A percentile compares a stretch with the other conserved stretches of the same genome.
Conservation (phyloP, 2,797 vertebrate genomes). For the Perodicticus potto region DNA sequence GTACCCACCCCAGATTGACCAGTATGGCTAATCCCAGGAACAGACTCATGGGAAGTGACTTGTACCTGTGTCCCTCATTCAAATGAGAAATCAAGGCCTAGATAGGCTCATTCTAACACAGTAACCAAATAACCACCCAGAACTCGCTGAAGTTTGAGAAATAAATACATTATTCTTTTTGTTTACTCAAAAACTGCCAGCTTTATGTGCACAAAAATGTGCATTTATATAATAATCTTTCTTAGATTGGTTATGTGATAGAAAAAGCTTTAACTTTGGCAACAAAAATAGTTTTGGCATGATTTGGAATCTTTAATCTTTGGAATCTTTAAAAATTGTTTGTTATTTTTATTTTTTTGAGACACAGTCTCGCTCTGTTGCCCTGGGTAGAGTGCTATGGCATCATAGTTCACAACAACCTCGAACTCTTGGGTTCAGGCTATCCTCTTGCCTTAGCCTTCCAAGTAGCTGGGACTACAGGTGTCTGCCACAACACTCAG, state of each 20-base stretch:
- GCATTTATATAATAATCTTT: slow-evolving; percentile 16
- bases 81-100: neutral
- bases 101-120: neutral
- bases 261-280: neutral
- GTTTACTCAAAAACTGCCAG: neutral
- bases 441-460: too few species aligned
- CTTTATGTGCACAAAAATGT: neutral
- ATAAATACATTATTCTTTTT: neutral
- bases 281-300: neutral
- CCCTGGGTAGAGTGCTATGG: too few species aligned
- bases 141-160: neutral
- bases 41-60: neutral
- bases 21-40: neutral
- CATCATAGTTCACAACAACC: too few species aligned
- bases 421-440: too few species aligned
- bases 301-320: neutral
- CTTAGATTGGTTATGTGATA: neutral
- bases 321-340: neutral
- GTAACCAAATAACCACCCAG: neutral
- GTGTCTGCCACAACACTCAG: too few species aligned
- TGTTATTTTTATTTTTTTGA: too few species aligned
- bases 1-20: neutral
- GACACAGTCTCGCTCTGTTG: too few species aligned
- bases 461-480: too few species aligned
- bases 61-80: neutral